Conservation (phyloP, 2,113 vertebrate species). For the Heterochromis multidens region DNA sequence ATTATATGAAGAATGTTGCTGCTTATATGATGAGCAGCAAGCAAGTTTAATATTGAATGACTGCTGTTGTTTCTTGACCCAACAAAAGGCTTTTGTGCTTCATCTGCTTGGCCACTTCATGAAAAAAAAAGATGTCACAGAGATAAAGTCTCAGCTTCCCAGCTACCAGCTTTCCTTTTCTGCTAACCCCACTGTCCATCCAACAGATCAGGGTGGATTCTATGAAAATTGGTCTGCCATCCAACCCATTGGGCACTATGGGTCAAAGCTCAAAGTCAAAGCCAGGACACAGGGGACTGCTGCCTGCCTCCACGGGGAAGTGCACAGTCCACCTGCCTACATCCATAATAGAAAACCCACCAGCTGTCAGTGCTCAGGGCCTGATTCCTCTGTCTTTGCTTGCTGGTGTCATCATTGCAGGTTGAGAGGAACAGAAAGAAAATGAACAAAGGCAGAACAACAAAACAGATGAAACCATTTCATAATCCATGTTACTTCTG, state of each 20-base stretch:
- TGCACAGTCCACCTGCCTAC: conserved; percentile 36
- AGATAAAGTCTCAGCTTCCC: background rate
- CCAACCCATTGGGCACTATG: background rate
- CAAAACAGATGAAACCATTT: background rate
- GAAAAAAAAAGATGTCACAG: conserved; percentile 35
- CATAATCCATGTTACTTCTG: background rate
- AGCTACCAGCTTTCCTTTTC: conserved; percentile 3
- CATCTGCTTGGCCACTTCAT: conserved; percentile 44
- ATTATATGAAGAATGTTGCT: background rate
- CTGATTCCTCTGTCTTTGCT: background rate
- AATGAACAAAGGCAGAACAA: background rate
- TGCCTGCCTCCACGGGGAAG: conserved; percentile 14
- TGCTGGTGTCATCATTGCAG: background rate
- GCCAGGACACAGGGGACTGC: conserved; percentile 17
- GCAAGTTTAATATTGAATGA: conserved; percentile 65
- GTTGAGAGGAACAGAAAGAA: background rate
- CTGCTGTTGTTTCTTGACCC: background rate
- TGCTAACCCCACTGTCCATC: background rate
- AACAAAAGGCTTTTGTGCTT: conserved; percentile 56
- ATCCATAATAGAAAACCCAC: conserved; percentile 64
- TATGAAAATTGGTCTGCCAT: background rate
- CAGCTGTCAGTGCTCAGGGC: conserved; percentile 22
- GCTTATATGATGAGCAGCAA: background rate
- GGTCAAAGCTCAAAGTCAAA: conserved; percentile 54
- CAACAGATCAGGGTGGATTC: conserved; percentile 2